Evolutionary conservation across 2,797 vertebrate genomes (phyloP), one percentile per base, ranked within the genome.

Genomic region (Falco concolor): DNA sequence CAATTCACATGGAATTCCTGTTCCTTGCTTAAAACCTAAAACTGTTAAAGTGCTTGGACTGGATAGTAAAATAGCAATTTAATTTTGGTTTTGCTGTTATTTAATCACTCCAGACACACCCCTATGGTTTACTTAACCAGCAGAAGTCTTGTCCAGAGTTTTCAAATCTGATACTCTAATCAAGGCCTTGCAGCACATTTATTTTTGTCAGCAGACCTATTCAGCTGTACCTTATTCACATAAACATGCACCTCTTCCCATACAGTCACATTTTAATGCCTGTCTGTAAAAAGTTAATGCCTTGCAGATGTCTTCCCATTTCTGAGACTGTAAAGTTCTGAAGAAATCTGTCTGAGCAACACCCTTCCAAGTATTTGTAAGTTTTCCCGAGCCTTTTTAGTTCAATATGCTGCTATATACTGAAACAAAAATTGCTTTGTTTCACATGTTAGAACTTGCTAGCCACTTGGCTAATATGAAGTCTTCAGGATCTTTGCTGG

Each of bases 391-490:
- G 81, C 87, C 65, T 15, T 65, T 82, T 94, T 50, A 91, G 25
- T 68, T 63, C 21, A 38, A 22, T 53, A 76, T 57, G 25, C 70
- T 83, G 88, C 61, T 92, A 50, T 17, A 64, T 13, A 72, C 84
- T 73, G 54, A 42, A 87, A 94, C 13, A 91, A 86, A 88, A 84
- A 85, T 57, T 56, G 44, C 68, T 81, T 81, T 84, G 53, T 89
- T 89, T 89, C 70, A 92, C 87, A 70, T 16, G 88, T 83, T 52
- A 64, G 53, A 91, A 88, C 72, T 84, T 74, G 95, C 53, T 81
- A 86, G 87, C 56, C 90, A 67, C 45, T 91, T 89, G 81, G 84
- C 75, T 84, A 91, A 90, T 10, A 74, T 16, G 89, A 93, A 92
- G 59, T 42, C 42, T 84, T 70, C 44, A 68, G 5, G 28, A 93